Conservation (phyloP, 2,888 invertebrate genomes). For the Agrochola circellaris region DNA sequence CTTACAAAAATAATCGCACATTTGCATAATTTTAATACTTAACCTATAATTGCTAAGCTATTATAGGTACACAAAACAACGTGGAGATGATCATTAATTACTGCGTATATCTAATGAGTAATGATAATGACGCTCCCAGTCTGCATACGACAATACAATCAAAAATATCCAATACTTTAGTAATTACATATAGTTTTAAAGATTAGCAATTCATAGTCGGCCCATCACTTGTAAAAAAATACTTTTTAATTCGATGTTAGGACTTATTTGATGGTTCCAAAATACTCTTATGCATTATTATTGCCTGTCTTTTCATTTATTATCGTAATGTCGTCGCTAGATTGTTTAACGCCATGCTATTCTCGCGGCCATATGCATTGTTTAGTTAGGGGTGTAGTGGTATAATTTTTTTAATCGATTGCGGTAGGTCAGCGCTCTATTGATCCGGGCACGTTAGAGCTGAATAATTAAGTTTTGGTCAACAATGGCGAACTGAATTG, state of each 20-base stretch:
- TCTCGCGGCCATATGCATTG: slow-evolving; percentile 38
- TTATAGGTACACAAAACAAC: neutral
- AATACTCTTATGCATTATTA: neutral
- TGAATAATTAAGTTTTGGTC: slow-evolving; percentile 50
- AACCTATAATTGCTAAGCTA: neutral
- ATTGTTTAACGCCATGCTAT: neutral
- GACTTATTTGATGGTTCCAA: neutral
- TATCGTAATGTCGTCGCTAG: neutral
- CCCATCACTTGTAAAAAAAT: neutral
- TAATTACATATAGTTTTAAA: neutral
- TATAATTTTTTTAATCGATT: slow-evolving; percentile 69
- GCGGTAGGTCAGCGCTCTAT: slow-evolving; percentile 78
- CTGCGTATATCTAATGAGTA: neutral
- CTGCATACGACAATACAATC: neutral
- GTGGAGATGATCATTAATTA: neutral
- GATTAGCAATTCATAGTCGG: neutral
- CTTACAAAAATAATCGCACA: neutral
- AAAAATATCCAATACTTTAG: neutral
- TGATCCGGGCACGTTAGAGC: slow-evolving; percentile 45
- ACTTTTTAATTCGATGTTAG: neutral
- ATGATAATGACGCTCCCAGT: neutral
- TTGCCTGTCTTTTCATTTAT: neutral
- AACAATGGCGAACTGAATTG: slow-evolving; percentile 34
- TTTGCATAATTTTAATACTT: neutral
- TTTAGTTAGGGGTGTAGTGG: slow-evolving; percentile 66